Evolutionary conservation across 2,113 vertebrate species (phyloP), one percentile per base, ranked within the genome.

Genomic region (Furnarius figulus): DNA sequence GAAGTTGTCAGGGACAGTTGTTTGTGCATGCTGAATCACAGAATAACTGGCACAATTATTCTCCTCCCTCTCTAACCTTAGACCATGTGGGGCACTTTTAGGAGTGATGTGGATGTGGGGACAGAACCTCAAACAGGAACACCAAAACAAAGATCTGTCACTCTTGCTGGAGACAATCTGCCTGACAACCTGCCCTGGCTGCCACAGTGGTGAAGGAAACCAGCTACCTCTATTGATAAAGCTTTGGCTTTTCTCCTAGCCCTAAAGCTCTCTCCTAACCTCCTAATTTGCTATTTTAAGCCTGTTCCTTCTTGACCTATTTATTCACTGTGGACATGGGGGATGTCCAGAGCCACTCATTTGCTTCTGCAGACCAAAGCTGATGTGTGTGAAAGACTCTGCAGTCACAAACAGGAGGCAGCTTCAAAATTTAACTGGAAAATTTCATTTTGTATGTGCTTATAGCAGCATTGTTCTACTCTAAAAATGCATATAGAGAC

Each of bases 401-500:
- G 5, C 31, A 74, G 31, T 19, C 3, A 14, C n/a, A n/a, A 77
- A 81, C n/a, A 62, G 16, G 39, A 90, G 61, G 52, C 14, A 59
- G 17, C 39, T 83, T 86, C 40, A 83, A 73, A 80, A 67, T 33
- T 42, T 74, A 71, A 70, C 50, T 16, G 52, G 19, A 90, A 84
- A 80, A 28, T 25, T 71, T 86, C 2, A 37, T 58, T 88, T 78
- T 37, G 2, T 31, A 46, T 44, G 8, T 77, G 73, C 86, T 87
- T 93, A 50, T 7, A 89, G 30, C 52, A 93, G 61, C 44, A 65
- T 40, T 46, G 46, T 46, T 87, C 9, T 40, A 37, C 39, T 78
- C 68, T 37, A 56, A 84, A 84, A 95, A 74, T 8, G 25, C 72
- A 84, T 25, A 67, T n/a, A 49, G 84, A 92, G 33, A 58, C 15